Percentiles rank a stretch among this genome's conserved stretches.
These are phyloP conservation scores for Limnodromus scolopaceus DNA, from an alignment of 2,797 vertebrate genomes.

Conservation along the genomic window DNA sequence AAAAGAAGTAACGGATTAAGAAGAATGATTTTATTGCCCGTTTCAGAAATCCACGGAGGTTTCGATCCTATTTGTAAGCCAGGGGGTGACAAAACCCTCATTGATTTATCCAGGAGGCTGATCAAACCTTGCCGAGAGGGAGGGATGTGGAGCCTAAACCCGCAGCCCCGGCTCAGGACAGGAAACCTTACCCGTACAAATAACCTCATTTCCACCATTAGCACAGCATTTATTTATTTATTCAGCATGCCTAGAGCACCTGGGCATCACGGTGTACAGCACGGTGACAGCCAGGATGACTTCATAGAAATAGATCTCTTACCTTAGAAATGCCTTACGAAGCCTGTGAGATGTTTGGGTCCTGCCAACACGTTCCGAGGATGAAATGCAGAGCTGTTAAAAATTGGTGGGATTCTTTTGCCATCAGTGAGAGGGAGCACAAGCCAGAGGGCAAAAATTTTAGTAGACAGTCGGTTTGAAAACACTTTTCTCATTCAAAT, in stretches of 20 bases:
- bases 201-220: background rate
- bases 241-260: background rate
- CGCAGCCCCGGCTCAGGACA: background rate
- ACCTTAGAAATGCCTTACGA: background rate
- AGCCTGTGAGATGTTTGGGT: background rate
- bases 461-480: background rate
- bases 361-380: fast-evolving
- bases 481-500: background rate
- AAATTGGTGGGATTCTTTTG: background rate
- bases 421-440: background rate
- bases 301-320: background rate
- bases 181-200: background rate
- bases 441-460: background rate
- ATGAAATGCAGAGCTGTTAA: background rate
- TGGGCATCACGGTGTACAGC: background rate
- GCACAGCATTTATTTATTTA: background rate
- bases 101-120: background rate
- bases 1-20: background rate
- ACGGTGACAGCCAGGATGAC: background rate
- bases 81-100: background rate
- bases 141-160: background rate
- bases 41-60: background rate
- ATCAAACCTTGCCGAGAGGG: background rate
- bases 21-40: background rate
- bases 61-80: slow-evolving; percentile 1